Evolutionary conservation across 2,113 vertebrate species (phyloP), one percentile per base, ranked within the genome.

Genomic region (Notiomystis cincta): DNA sequence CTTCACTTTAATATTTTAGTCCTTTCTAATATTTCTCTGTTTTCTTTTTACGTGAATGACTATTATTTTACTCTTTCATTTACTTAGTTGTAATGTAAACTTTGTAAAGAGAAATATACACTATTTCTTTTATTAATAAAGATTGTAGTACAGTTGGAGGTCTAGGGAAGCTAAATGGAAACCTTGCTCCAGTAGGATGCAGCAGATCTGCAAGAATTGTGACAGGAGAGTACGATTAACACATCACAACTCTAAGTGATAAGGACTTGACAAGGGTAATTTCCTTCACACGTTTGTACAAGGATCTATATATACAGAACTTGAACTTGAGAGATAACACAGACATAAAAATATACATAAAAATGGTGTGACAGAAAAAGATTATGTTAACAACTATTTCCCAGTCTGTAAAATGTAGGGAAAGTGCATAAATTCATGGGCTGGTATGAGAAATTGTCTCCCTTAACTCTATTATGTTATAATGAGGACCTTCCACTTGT

Each of bases 401-500:
- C 58, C 67, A 82, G 91, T 96, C 87, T 85, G 72, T 96, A 89
- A 92, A 94, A 82, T 71, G 71, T 72, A 60, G 38, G 67, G 64
- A 97, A 98, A 97, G 95, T 95, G 92, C 87, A 97, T 98, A 97
- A 98, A 98, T 97, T 97, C 93, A 87, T 96, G 95, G 97, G 94
- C 67, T 97, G 97, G 97, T 86, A 95, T 96, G 48, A 95, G 95
- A 97, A 98, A 97, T 97, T 95, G 67, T 97, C 95, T 97, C 96
- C 92, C 60, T 97, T 94, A 94, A 97, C 90, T 97, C 90, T 77
- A 94, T 91, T 95, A 69, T 97, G 93, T 69, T 96, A 93, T 98
- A 98, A 97, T 97, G 91, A 98, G 96, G 94, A 95, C 89, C 89
- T 97, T 98, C 82, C 60, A 90, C 65, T 92, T 84, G 94, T 95